Evolutionary conservation across 2,797 vertebrate genomes (phyloP).

Genomic region (Parambassis ranga): DNA sequence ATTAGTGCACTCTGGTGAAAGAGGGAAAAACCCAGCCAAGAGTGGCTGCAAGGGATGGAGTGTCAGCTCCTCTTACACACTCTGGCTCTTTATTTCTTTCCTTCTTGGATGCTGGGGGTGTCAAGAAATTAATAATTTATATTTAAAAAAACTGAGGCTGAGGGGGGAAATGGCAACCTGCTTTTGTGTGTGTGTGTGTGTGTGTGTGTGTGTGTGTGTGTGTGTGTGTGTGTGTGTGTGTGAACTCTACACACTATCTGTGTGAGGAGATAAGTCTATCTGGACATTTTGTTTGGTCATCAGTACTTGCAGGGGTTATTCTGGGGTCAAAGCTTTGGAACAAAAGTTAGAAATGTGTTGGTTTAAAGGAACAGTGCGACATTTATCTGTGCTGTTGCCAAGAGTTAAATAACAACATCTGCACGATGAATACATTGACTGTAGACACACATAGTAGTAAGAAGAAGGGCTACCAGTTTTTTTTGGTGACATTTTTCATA

Average conservation of each 20-base stretch:
- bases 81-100: constrained; percentile 48
- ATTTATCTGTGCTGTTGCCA: too few species aligned
- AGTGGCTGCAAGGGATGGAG: constrained; percentile 48
- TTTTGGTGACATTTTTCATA: too few species aligned
- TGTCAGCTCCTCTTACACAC: constrained; percentile 62
- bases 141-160: not conserved
- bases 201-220: not conserved
- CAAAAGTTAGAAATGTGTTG: not conserved
- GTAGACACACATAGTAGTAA: too few species aligned
- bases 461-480: too few species aligned
- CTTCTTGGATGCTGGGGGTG: constrained; percentile 18
- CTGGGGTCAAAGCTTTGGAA: not conserved
- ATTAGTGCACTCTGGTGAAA: constrained; percentile 70
- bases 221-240: not conserved
- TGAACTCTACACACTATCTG: not conserved
- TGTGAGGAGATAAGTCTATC: not conserved
- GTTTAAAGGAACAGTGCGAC: not conserved
- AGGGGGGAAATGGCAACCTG: constrained; percentile 18
- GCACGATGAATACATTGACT: too few species aligned
- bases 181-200: constrained; percentile 19
- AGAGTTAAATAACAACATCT: too few species aligned
- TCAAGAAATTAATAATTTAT: constrained; percentile 20
- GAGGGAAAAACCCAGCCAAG: constrained; percentile 41
- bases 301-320: not conserved
- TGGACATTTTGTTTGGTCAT: not conserved